Conservation (phyloP, 2,888 invertebrate species). For the Prosopocoilus inquinatus region DNA sequence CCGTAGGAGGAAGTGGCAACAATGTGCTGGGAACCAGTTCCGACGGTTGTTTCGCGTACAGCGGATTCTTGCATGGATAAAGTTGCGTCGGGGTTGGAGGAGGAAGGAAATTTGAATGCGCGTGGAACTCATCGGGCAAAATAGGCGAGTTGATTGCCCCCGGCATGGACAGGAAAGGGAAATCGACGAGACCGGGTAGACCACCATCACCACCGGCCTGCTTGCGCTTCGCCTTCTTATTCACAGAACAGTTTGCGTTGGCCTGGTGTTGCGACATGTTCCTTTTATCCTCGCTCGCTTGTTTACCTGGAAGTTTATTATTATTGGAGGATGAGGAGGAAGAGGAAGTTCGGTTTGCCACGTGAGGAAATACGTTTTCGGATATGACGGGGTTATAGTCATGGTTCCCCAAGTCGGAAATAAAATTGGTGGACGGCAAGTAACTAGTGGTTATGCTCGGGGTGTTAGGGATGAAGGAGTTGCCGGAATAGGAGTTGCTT, state of each 20-base stretch:
- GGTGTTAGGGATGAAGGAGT: slow-evolving; percentile 39
- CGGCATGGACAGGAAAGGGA: slow-evolving; percentile 46
- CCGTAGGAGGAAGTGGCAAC: slow-evolving; percentile 36
- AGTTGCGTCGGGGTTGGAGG: slow-evolving; percentile 39
- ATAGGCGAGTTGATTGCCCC: slow-evolving; percentile 48
- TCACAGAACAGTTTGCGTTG: slow-evolving; percentile 12
- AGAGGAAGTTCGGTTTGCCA: neutral
- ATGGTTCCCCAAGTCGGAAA: slow-evolving; percentile 33
- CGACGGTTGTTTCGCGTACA: slow-evolving; percentile 41
- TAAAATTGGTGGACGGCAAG: slow-evolving; percentile 38
- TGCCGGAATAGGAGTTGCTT: slow-evolving; percentile 38
- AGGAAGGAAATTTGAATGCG: slow-evolving; percentile 44
- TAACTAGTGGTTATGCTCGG: slow-evolving; percentile 40
- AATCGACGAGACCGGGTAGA: slow-evolving; percentile 43
- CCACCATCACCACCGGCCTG: slow-evolving; percentile 31
- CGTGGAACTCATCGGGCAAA: slow-evolving; percentile 49
- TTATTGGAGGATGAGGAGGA: neutral
- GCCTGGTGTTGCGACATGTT: slow-evolving; percentile 8
- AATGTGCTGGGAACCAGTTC: slow-evolving; percentile 35
- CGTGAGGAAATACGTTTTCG: slow-evolving; percentile 23
- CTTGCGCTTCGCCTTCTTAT: slow-evolving; percentile 40
- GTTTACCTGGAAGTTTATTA: neutral
- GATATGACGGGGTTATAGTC: slow-evolving; percentile 27
- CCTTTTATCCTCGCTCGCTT: slow-evolving; percentile 13
- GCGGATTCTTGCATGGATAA: slow-evolving; percentile 47